Base-by-base conservation (phyloP, 1,140 invertebrate species). In the Myzus persicae region DNA sequence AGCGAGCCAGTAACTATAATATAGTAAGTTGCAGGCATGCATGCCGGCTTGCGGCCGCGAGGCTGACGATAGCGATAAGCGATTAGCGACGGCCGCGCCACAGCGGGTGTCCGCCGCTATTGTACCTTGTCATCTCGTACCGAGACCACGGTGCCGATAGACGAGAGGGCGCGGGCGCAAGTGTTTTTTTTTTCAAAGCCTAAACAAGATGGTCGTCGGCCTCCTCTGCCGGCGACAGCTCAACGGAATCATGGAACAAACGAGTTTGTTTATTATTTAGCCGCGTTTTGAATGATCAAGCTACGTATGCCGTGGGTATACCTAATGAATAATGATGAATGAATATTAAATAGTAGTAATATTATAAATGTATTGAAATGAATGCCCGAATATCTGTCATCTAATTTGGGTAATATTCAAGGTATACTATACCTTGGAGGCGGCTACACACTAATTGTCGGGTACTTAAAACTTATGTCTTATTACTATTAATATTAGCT, bases 191-290 rank as follows among this genome's bases (percentile, higher is more conserved):
- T n/a, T 38, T 59, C 51, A 36, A 54, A 54, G 76, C 76, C n/a
- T 46, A 93, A 85, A 93, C 91, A 93, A 93, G n/a, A 93, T 93
- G 91, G 91, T 85, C 46, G 91, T 31, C 91, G 90, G 67, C 31
- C 59, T 38, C 76, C 67, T 76, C 42, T 36, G 22, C 14, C 59
- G 59, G 31, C 59, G 14, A 18, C 59, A n/a, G n/a, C 59, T 36
- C 59, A 76, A 38, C 8, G 11, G 24, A 24, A n/a, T 40, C 91
- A 93, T 93, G 91, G 91, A 93, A 93, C 38, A 93, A 93, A 93
- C 91, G 46, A 93, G 76, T 93, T 93, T 93, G 91, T 85, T 93
- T 93, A 84, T 42, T 38, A 82, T 82, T 38, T 82, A 82, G n/a
- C 76, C 36, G 76, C 76, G 40, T n/a, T n/a, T 18, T 18, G 31